phyloP scores from a whole-genome alignment of 2,888 invertebrate species.

The Margaritifera margaritifera region DNA sequence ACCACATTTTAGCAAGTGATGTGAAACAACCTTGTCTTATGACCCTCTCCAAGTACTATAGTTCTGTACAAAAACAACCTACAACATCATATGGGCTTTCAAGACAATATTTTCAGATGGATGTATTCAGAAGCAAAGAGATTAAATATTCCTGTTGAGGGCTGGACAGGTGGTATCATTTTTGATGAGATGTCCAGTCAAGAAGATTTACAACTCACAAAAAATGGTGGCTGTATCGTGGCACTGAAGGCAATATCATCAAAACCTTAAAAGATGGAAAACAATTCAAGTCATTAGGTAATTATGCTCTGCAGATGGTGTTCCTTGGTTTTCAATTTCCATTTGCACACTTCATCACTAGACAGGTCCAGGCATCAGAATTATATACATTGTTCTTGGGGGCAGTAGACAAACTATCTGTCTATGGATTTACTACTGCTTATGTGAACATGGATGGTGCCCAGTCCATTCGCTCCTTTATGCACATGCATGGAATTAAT shows the following conservation, averaged over 20 bases:
- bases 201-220: slow-evolving; percentile 28
- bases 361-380: slow-evolving; percentile 16
- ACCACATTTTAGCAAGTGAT: no score
- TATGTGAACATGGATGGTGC: slow-evolving; percentile 37
- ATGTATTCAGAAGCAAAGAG: slow-evolving; percentile 31
- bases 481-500: slow-evolving; percentile 25
- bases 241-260: slow-evolving; percentile 8
- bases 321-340: slow-evolving; percentile 39
- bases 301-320: slow-evolving; percentile 18
- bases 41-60: slow-evolving; percentile 7
- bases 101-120: slow-evolving; percentile 24
- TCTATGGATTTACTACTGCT: slow-evolving; percentile 26
- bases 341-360: slow-evolving; percentile 30
- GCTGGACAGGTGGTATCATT: slow-evolving; percentile 26
- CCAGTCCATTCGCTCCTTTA: slow-evolving; percentile 24
- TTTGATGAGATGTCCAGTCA: slow-evolving; percentile 39
- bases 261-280: slow-evolving; percentile 8
- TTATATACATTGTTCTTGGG: slow-evolving; percentile 31
- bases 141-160: slow-evolving; percentile 15
- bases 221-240: slow-evolving; percentile 19
- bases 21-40: not conserved
- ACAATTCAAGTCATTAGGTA: slow-evolving; percentile 9
- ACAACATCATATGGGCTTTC: slow-evolving; percentile 25
- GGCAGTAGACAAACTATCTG: slow-evolving; percentile 14
- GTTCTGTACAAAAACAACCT: slow-evolving; percentile 23